Evolutionary conservation across 2,797 vertebrate species (phyloP), one percentile per base, ranked within the genome.

Genomic region (Sebastolobus altivelis): DNA sequence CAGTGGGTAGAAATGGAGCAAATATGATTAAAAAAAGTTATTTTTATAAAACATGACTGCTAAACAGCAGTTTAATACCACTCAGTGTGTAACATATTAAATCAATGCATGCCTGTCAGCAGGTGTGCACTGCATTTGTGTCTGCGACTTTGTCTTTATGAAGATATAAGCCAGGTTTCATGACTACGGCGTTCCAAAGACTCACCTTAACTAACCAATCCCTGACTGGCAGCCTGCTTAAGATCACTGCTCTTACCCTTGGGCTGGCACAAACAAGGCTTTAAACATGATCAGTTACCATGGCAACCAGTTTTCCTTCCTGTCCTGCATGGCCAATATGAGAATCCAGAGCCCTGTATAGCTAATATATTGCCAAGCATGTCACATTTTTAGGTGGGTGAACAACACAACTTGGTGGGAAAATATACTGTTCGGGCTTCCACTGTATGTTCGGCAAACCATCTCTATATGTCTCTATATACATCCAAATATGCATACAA

Each of bases 211-310:
- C 55, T 43, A 40, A 81, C 31, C 54, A 33, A 72, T 55, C 78
- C 22, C 58, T 63, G 65, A 46, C 67, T 31, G 67, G 37, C 73
- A 77, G 38, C 63, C 52, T 14, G 73, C 52, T 56, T 62, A 49
- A 56, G 33, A 75, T 72, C 70, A 22, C 70, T 69, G 54, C 52
- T 58, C 75, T 60, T 49, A 62, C 60, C 67, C 37, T 55, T 46
- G 8, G 38, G 46, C 49, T 40, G 37, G 20, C 52, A 62, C 67
- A 68, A 35, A 81, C 13, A 33, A n/a, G 46, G 74, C 49, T 82
- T 85, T 65, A 73, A 87, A 72, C 56, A 73, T 37, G 69, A 79
- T 60, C 76, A 18, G 80, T 89, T 82, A 55, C 88, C 66, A 43
- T 37, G 66, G 77, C 52, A 74, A 89, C 78, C 5, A 7, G 3